Evolutionary conservation across 2,888 invertebrate genomes (phyloP).

Genomic region (Drosophila atroscutellata): DNA sequence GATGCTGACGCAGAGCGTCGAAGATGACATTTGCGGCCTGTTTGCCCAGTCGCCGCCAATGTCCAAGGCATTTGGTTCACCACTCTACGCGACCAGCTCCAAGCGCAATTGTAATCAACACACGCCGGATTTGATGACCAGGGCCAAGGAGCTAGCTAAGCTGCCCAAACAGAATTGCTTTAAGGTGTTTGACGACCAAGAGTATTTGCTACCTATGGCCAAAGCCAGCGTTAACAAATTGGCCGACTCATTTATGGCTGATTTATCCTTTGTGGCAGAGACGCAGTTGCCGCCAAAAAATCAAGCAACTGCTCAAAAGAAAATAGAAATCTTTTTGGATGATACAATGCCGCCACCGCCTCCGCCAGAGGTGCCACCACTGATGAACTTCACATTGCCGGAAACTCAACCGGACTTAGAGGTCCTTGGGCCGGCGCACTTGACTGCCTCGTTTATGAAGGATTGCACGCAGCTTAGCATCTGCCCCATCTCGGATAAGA

Average conservation of each 20-base stretch:
- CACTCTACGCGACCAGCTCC: slow-evolving; percentile 28
- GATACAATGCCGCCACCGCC: slow-evolving; percentile 51
- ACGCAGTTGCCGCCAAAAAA: slow-evolving; percentile 44
- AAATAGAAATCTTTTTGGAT: slow-evolving; percentile 64
- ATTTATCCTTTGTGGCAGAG: slow-evolving; percentile 70
- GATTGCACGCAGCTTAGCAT: slow-evolving; percentile 67
- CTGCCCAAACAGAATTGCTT: slow-evolving; percentile 23
- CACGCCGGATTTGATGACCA: slow-evolving; percentile 56
- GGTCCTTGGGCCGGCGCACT: slow-evolving; percentile 24
- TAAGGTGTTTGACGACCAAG: slow-evolving; percentile 50
- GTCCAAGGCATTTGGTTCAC: slow-evolving; percentile 36
- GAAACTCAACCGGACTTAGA: slow-evolving; percentile 53
- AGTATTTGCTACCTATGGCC: background rate
- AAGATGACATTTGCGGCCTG: slow-evolving; percentile 71
- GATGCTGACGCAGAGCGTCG: slow-evolving; percentile 54
- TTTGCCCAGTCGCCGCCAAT: slow-evolving; percentile 76
- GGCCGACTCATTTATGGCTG: slow-evolving; percentile 63
- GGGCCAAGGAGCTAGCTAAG: slow-evolving; percentile 24
- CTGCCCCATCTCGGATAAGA: slow-evolving; percentile 24
- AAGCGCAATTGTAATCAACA: slow-evolving; percentile 64
- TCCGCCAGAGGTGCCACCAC: slow-evolving; percentile 5
- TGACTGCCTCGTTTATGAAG: slow-evolving; percentile 73
- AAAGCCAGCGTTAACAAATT: slow-evolving; percentile 25
- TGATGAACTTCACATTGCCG: slow-evolving; percentile 44
- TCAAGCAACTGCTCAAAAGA: slow-evolving; percentile 17